Evolutionary conservation across 2,888 invertebrate species (phyloP).

Genomic region (Smittia sp.): DNA sequence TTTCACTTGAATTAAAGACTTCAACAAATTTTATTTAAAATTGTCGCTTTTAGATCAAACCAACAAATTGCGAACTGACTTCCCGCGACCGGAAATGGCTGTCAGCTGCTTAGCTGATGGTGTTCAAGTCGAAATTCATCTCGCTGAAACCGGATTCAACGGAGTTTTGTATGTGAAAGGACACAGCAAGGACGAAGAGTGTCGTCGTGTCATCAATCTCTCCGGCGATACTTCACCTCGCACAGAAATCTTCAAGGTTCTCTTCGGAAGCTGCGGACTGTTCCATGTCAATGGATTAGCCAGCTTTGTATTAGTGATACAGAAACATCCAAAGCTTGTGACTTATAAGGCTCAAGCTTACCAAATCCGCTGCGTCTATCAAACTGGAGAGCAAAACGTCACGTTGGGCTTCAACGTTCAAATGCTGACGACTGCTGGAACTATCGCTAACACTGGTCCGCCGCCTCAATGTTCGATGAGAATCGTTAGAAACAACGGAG

Average conservation of each 20-base stretch:
- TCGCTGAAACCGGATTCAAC: constrained; percentile 74
- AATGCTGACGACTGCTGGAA: constrained; percentile 92
- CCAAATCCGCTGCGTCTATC: constrained; percentile 93
- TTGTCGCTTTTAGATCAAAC: constrained; percentile 48
- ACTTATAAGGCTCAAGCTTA: constrained; percentile 94
- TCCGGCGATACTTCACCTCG: constrained; percentile 65
- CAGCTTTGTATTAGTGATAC: constrained; percentile 90
- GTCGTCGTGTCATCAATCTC: constrained; percentile 75
- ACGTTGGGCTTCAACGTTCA: constrained; percentile 92
- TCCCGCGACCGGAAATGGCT: constrained; percentile 80
- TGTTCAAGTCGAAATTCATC: constrained; percentile 78
- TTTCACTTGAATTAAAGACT: constrained; percentile 15
- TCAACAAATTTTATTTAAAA: constrained; percentile 13
- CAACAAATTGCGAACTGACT: constrained; percentile 66
- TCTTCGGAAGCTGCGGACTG: constrained; percentile 87
- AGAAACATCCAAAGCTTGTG: constrained; percentile 92
- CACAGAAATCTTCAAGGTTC: constrained; percentile 79
- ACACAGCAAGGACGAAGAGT: constrained; percentile 89
- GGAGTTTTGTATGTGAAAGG: constrained; percentile 92
- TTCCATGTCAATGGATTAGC: constrained; percentile 90
- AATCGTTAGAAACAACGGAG: constrained; percentile 81
- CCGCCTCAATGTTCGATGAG: constrained; percentile 91
- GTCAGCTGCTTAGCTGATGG: constrained; percentile 91
- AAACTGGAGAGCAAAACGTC: constrained; percentile 89
- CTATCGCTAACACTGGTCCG: constrained; percentile 92